Conservation (phyloP, 2,113 vertebrate species). For the Vimba vimba region DNA sequence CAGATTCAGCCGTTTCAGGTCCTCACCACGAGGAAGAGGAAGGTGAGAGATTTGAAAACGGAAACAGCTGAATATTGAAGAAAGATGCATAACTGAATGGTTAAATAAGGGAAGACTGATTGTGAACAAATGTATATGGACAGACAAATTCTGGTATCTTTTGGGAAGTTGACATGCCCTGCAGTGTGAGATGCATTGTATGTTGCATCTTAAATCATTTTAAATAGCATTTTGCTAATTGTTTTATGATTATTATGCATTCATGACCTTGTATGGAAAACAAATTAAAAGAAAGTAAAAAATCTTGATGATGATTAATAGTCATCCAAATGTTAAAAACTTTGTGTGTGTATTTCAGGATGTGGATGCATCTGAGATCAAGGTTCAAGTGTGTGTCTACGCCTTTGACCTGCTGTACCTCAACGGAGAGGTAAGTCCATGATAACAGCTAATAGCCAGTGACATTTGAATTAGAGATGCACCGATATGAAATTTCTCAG, state of each 20-base stretch:
- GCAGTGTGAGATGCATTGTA: not conserved
- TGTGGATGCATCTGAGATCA: slow-evolving; percentile 86
- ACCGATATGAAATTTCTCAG: too few relatives aligned
- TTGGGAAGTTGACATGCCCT: not conserved
- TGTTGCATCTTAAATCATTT: not conserved
- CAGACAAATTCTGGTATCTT: not conserved
- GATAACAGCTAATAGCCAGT: slow-evolving; percentile 34
- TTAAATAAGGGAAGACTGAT: not conserved
- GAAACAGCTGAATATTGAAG: not conserved
- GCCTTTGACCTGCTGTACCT: slow-evolving; percentile 91
- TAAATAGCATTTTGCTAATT: not conserved
- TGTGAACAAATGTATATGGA: not conserved
- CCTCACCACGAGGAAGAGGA: slow-evolving; percentile 88
- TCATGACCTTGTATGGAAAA: too few relatives aligned
- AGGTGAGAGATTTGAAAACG: slow-evolving; percentile 71
- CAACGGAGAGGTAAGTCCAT: slow-evolving; percentile 85
- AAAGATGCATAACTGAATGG: not conserved
- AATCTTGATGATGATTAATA: too few relatives aligned
- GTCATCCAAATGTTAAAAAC: too few relatives aligned
- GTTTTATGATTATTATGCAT: too few relatives aligned
- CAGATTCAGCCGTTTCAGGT: slow-evolving; percentile 93
- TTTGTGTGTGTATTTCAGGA: slow-evolving; percentile 73
- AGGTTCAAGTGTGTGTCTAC: slow-evolving; percentile 90
- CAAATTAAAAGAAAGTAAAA: too few relatives aligned
- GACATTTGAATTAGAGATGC: too few relatives aligned